A percentile compares a stretch with the other conserved stretches of the same genome.
Evolutionary conservation across 2,888 invertebrate genomes (phyloP).

Genomic region (Andrena fulva): DNA sequence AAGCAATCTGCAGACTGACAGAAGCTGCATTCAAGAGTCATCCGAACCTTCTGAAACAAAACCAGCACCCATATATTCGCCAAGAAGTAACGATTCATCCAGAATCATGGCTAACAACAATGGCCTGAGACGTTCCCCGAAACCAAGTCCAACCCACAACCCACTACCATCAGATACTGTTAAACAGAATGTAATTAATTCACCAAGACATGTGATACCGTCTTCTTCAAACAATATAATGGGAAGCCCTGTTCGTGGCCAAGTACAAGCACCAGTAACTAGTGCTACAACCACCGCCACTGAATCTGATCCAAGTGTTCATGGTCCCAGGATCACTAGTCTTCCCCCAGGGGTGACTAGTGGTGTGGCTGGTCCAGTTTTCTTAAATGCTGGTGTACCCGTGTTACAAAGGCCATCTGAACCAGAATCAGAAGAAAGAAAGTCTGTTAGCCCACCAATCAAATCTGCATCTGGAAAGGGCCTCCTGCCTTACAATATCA

Average conservation of each 20-base stretch:
- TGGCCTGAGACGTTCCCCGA: constrained; percentile 85
- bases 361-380: constrained; percentile 82
- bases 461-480: constrained; percentile 87
- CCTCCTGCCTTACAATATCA: constrained; percentile 94
- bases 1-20: constrained; percentile 71
- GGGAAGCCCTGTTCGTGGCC: constrained; percentile 80
- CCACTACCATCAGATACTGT: constrained; percentile 65
- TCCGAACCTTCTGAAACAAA: constrained; percentile 67
- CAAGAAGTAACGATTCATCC: constrained; percentile 64
- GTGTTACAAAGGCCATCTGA: constrained; percentile 78
- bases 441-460: constrained; percentile 77
- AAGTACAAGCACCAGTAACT: constrained; percentile 82
- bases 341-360: constrained; percentile 83
- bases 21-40: constrained; percentile 67
- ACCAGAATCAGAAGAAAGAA: constrained; percentile 68
- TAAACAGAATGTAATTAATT: constrained; percentile 67
- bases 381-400: constrained; percentile 81
- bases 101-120: constrained; percentile 82
- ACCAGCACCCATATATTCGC: constrained; percentile 74
- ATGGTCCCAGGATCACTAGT: constrained; percentile 82
- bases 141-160: constrained; percentile 81
- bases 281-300: constrained; percentile 75
- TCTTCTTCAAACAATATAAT: constrained; percentile 60
- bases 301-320: constrained; percentile 73
- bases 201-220: constrained; percentile 69